Evolutionary conservation across 2,888 invertebrate genomes (phyloP), one percentile per base, ranked within the genome.

Genomic region (Leptinotarsa haldemani): DNA sequence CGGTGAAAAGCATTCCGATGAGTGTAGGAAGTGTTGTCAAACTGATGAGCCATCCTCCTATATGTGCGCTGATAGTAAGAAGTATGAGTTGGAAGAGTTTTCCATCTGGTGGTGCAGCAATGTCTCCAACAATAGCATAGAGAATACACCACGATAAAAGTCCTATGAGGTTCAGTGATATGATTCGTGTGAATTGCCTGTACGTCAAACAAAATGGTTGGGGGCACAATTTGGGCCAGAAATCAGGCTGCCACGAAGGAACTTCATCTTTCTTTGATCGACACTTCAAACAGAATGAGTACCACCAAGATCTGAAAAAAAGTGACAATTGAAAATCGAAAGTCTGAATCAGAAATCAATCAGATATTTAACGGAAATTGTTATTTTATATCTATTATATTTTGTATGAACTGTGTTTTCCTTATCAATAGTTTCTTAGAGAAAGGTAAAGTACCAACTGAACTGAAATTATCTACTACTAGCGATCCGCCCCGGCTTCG

Each of bases 1-100:
- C 97, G 61, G 94, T 93, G 79, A 95, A 87, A 30, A 97, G 90
- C 95, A 97, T 96, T 69, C 96, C 97, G 79, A 96, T 94, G 18
- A 97, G 90, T 1, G 94, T 92, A 1, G 97, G 97, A 74, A 97
- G 88, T 12, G 94, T 94, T 22, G 95, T 92, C 78, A 95, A 88
- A 77, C 93, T 91, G 87, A 95, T 90, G 25, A 95, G 84, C 92
- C 94, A 95, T 70, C 96, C 96, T 15, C 94, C 95, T 82, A 95
- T 92, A 87, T 96, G 92, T 0, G 95, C 93, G 7, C 91, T 91
- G 78, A 96, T 91, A 65, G 93, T 91, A 3, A 96, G 89, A 1
- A 92, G 89, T 0, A 95, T 94, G n/a, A 96, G 88, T 77, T 92
- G 93, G 84, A 95, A 96, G 9, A 96, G 89, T 83, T 93, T 93